A percentile compares a stretch with the other conserved stretches of the same genome.
Evolutionary conservation across 2,888 invertebrate genomes (phyloP).

Genomic region (Zeuzera pyrina): DNA sequence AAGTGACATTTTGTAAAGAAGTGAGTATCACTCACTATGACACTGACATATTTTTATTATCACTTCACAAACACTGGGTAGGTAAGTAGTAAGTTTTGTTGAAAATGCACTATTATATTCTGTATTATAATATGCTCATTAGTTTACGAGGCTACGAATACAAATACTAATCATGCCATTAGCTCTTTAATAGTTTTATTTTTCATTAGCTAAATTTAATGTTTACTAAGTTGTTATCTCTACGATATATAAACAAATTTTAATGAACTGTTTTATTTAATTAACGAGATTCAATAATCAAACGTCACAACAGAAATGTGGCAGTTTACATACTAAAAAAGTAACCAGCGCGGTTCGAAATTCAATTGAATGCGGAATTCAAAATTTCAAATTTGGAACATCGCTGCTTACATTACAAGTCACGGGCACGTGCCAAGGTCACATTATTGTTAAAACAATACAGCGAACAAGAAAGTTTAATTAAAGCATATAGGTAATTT

Average conservation of each 20-base stretch:
- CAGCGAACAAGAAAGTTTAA: neutral
- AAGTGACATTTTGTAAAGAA: slow-evolving; percentile 48
- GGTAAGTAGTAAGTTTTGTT: slow-evolving; percentile 25
- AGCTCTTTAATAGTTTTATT: neutral
- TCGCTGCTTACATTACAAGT: slow-evolving; percentile 27
- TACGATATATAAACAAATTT: too few species aligned
- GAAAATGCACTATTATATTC: too few species aligned
- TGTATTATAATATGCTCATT: too few species aligned
- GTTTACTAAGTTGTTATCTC: too few species aligned
- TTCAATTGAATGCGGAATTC: slow-evolving; percentile 37
- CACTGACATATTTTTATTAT: slow-evolving; percentile 48
- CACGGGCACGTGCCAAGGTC: slow-evolving; percentile 48
- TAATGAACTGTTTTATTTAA: too few species aligned
- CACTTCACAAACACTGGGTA: slow-evolving; percentile 26
- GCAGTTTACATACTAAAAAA: neutral
- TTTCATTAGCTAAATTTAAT: neutral
- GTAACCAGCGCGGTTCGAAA: slow-evolving; percentile 17
- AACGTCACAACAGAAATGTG: too few species aligned
- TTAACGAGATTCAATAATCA: too few species aligned
- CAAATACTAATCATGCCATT: too few species aligned
- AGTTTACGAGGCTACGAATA: too few species aligned
- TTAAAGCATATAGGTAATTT: neutral
- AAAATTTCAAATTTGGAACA: slow-evolving; percentile 49
- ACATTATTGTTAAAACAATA: too few species aligned
- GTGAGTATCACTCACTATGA: slow-evolving; percentile 30